Conservation (phyloP, 2,888 invertebrate genomes). For the Lumbricus terrestris region DNA sequence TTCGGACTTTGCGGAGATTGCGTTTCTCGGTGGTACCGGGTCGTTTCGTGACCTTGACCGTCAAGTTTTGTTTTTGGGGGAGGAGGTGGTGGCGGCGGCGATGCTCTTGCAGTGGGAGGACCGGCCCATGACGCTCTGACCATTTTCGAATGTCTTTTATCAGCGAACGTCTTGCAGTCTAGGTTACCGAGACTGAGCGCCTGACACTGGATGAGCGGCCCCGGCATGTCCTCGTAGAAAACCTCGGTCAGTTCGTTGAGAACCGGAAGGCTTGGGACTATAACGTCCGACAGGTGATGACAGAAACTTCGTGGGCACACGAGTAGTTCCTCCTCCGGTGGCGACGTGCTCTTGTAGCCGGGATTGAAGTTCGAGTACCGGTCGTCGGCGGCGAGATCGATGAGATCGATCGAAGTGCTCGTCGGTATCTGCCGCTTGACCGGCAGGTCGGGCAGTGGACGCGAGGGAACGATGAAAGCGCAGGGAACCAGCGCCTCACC, state of each 20-base stretch:
- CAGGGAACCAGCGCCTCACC: neutral
- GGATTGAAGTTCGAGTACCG: slow-evolving; percentile 13
- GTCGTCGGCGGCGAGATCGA: neutral
- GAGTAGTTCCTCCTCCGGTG: neutral
- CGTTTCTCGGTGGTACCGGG: neutral
- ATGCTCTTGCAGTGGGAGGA: slow-evolving; percentile 4
- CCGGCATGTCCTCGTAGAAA: neutral
- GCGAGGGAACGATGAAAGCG: neutral
- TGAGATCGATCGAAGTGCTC: neutral
- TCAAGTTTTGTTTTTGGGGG: neutral
- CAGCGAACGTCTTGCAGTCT: neutral
- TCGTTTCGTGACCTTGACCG: neutral
- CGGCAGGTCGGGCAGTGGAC: neutral
- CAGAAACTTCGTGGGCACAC: neutral
- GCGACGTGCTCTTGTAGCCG: slow-evolving; percentile 6
- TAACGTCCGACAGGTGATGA: neutral
- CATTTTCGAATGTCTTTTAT: neutral
- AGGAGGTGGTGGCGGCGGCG: neutral
- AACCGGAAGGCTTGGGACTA: neutral
- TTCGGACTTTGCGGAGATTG: neutral
- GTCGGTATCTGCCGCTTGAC: neutral
- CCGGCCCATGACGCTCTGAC: neutral
- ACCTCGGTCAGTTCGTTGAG: neutral
- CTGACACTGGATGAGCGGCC: neutral
- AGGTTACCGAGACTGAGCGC: neutral